A percentile compares a stretch with the other conserved stretches of the same genome.
These are phyloP conservation scores for Harpalus rubripes DNA, from an alignment of 2,888 invertebrate species.

Conservation along the genomic window DNA sequence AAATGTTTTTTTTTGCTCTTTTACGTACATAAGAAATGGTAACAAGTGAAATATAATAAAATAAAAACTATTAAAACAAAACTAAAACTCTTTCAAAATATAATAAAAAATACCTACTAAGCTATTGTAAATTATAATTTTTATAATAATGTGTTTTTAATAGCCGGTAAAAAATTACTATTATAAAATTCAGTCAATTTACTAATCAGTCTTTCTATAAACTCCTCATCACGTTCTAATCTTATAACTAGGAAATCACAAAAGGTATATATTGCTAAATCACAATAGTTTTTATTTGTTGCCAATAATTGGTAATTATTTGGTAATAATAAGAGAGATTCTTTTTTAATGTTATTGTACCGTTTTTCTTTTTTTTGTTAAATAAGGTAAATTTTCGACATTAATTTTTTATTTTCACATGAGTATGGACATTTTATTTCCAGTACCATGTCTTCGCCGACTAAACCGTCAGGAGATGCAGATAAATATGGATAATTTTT, in stretches of 20 bases:
- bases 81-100: too few species aligned
- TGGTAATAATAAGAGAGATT: not conserved
- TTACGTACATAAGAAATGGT: too few species aligned
- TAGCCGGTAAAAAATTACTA: not conserved
- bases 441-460: not conserved
- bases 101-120: too few species aligned
- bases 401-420: not conserved
- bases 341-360: not conserved
- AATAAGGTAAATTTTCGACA: too few species aligned
- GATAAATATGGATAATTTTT: not conserved
- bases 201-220: not conserved
- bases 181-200: not conserved
- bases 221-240: not conserved
- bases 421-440: conserved; percentile 9
- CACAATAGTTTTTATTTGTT: not conserved
- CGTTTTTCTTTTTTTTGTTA: too few species aligned
- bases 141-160: not conserved
- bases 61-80: too few species aligned
- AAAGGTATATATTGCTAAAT: not conserved
- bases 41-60: too few species aligned
- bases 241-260: not conserved
- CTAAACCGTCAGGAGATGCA: not conserved
- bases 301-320: not conserved
- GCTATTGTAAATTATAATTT: not conserved
- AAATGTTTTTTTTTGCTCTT: too few species aligned